phyloP scores from a whole-genome alignment of 2,797 vertebrate species.

The Enteromius radiatus region DNA sequence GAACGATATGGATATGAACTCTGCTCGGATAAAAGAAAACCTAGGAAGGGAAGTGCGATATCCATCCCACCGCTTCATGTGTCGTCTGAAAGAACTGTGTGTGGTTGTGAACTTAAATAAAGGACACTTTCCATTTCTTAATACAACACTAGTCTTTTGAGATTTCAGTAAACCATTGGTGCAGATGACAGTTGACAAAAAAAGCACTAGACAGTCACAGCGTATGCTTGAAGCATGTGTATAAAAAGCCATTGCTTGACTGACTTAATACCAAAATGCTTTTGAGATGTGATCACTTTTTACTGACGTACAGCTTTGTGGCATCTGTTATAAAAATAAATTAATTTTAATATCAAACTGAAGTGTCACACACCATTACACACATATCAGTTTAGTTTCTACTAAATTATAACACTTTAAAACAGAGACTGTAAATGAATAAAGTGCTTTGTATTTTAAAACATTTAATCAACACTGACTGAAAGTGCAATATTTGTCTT shows the following conservation, averaged over 20 bases:
- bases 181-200: neutral
- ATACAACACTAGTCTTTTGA: slow-evolving; percentile 1
- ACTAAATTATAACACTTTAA: neutral
- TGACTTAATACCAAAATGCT: slow-evolving; percentile 14
- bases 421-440: slow-evolving; percentile 1
- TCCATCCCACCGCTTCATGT: neutral
- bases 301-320: neutral
- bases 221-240: neutral
- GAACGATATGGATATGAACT: slow-evolving; percentile 21
- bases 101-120: neutral
- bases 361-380: neutral
- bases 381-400: neutral
- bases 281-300: neutral
- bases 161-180: slow-evolving; percentile 5
- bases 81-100: neutral
- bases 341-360: neutral
- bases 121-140: neutral
- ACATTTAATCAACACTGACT: neutral
- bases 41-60: neutral
- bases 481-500: neutral
- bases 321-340: neutral
- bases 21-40: slow-evolving; percentile 18
- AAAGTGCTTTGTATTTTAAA: neutral
- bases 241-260: neutral
- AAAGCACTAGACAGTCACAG: neutral